These are phyloP conservation scores for Busseola fusca DNA, from an alignment of 2,888 invertebrate genomes.

Conservation along the genomic window DNA sequence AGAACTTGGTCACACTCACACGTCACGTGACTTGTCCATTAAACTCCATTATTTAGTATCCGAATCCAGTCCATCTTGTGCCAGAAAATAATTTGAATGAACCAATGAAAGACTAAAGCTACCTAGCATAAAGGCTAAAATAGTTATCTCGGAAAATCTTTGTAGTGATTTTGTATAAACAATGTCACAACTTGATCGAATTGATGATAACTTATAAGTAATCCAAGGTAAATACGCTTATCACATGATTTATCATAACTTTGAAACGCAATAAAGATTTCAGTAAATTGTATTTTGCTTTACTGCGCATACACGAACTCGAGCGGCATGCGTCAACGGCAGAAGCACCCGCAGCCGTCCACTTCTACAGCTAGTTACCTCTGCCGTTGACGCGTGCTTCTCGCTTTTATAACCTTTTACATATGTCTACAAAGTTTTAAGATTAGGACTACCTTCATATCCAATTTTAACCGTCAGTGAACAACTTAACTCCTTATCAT, in stretches of 20 bases:
- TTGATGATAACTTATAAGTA: neutral
- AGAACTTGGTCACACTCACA: constrained; percentile 8
- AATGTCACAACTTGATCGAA: constrained; percentile 3
- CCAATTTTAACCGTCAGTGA: constrained; percentile 26
- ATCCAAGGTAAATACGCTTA: constrained; percentile 28
- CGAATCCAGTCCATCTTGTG: neutral
- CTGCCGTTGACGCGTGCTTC: neutral
- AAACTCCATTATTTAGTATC: constrained; percentile 3
- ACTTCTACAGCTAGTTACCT: too few species aligned
- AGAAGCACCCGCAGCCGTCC: too few species aligned
- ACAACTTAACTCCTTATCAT: constrained; percentile 31
- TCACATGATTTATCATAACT: constrained; percentile 18
- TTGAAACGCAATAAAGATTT: constrained; percentile 5
- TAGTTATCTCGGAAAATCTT: neutral
- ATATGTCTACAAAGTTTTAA: neutral
- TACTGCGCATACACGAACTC: neutral
- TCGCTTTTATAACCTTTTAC: neutral
- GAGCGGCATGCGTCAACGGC: neutral
- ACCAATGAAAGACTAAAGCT: neutral
- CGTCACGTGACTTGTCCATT: constrained; percentile 10
- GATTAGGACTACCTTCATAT: constrained; percentile 9
- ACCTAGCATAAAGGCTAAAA: neutral
- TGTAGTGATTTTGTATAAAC: neutral
- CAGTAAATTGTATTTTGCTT: neutral
- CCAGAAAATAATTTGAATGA: neutral